A percentile compares a stretch with the other conserved stretches of the same genome.
Conservation (phyloP, 2,888 invertebrate species). For the Chrysina gloriosa region DNA sequence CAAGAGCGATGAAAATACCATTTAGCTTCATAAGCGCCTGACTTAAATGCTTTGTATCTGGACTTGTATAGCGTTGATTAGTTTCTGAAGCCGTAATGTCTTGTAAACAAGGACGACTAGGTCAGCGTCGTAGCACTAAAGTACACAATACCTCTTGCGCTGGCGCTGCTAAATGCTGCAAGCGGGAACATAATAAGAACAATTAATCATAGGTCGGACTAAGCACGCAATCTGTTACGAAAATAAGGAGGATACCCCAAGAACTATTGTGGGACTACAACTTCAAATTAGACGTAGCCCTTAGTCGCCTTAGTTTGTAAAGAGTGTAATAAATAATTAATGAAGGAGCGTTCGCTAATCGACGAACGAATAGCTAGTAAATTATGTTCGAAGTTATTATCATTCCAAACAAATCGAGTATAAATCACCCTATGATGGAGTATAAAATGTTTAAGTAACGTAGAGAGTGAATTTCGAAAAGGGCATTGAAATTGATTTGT, state of each 20-base stretch:
- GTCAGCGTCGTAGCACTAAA: background rate
- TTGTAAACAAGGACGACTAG: slow-evolving; percentile 14
- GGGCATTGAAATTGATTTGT: no score
- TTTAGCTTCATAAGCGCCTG: slow-evolving; percentile 8
- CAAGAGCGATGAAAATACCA: background rate
- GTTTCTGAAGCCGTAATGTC: slow-evolving; percentile 7
- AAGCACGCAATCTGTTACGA: slow-evolving; percentile 19
- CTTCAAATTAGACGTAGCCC: background rate
- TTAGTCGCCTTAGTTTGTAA: background rate
- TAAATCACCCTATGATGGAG: no score
- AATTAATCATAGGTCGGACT: slow-evolving; percentile 26
- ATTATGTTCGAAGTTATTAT: background rate
- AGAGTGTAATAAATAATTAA: slow-evolving; percentile 14
- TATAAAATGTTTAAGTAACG: no score
- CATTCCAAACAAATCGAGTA: background rate
- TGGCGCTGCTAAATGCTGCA: slow-evolving; percentile 6
- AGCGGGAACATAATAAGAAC: slow-evolving; percentile 25
- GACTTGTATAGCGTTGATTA: slow-evolving; percentile 11
- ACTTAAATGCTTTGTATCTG: slow-evolving; percentile 6
- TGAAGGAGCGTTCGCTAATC: background rate
- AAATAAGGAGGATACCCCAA: slow-evolving; percentile 3
- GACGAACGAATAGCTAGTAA: background rate
- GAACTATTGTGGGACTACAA: slow-evolving; percentile 1
- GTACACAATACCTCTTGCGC: slow-evolving; percentile 9
- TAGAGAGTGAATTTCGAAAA: no score